Evolutionary conservation across 2,113 vertebrate genomes (phyloP).

Genomic region (Strix aluco): DNA sequence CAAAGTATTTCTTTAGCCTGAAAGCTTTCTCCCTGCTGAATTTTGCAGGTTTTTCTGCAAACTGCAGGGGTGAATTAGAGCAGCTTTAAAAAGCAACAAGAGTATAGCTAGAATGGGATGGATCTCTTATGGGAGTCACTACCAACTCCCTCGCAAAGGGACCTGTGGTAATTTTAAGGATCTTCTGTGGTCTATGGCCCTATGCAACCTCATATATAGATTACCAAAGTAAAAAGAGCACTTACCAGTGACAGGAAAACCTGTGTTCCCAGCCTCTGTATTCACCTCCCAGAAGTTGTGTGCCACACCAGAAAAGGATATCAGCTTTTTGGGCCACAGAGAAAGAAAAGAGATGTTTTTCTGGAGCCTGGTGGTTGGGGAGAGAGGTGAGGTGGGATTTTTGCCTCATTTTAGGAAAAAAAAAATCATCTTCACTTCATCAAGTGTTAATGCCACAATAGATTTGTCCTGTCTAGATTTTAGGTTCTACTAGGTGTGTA

Average conservation of each 20-base stretch:
- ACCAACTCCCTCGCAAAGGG: not conserved
- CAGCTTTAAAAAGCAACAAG: not conserved
- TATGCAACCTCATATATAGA: not conserved
- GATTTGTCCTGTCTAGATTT: not conserved
- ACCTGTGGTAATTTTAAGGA: not conserved
- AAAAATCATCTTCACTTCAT: not conserved
- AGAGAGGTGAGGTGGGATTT: not conserved
- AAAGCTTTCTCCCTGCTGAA: not conserved
- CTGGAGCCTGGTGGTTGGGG: not conserved
- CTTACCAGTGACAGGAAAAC: not conserved
- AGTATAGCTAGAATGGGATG: not conserved
- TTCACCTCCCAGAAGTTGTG: not conserved
- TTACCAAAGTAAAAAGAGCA: not conserved
- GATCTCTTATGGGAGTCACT: not conserved
- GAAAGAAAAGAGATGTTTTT: not conserved
- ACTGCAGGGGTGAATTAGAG: not conserved
- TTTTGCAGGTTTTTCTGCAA: not conserved
- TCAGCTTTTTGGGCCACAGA: not conserved
- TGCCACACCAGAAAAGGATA: not conserved
- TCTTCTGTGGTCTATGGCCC: not conserved
- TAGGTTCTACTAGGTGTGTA: not conserved
- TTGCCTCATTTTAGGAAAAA: not conserved
- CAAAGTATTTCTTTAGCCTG: not conserved
- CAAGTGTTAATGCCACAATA: not conserved
- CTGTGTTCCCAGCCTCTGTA: not conserved